phyloP scores from a whole-genome alignment of 2,113 vertebrate genomes.

The Vidua macroura region DNA sequence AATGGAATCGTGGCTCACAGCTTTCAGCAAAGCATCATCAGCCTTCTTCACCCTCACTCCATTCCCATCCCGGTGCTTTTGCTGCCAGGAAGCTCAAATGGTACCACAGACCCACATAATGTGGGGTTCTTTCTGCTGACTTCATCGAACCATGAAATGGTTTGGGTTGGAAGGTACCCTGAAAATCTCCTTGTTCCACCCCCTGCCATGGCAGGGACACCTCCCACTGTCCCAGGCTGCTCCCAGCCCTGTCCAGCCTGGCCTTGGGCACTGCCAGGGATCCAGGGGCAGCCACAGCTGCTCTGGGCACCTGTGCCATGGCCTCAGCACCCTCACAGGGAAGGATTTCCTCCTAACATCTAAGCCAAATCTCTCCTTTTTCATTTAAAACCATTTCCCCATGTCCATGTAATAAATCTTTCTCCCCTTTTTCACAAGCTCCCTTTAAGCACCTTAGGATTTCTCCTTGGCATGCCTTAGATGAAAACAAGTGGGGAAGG shows the following conservation, averaged over 20 bases:
- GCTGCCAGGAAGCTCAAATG: neutral
- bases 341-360: neutral
- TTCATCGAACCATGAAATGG: neutral
- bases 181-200: neutral
- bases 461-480: neutral
- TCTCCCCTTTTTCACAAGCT: neutral
- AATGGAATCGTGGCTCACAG: neutral
- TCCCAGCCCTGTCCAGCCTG: neutral
- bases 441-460: neutral
- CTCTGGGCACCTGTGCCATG: neutral
- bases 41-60: neutral
- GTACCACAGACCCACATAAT: accelerated
- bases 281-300: neutral
- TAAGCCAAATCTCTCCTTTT: neutral
- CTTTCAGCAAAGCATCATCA: neutral
- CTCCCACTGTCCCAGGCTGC: accelerated
- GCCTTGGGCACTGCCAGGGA: neutral
- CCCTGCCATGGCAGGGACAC: neutral
- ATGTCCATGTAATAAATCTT: neutral
- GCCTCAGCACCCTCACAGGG: accelerated
- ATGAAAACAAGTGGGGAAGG: neutral
- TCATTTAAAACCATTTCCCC: neutral
- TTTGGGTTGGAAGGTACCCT: neutral
- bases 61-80: neutral
- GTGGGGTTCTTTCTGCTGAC: neutral